phyloP scores from a whole-genome alignment of 2,113 vertebrate species.

The Tringa solitaria region DNA sequence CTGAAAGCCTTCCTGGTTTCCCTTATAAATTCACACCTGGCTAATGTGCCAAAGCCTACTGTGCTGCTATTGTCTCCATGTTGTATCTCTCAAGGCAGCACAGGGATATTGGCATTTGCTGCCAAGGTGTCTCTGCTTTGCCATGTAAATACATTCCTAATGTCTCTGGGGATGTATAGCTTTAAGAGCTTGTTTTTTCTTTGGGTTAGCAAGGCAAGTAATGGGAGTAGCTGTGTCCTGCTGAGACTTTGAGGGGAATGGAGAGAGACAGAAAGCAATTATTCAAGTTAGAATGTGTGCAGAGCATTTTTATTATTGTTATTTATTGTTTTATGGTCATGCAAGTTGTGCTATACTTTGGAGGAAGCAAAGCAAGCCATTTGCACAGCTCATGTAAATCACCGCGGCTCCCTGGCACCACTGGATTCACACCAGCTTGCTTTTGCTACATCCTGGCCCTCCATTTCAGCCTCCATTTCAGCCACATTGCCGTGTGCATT shows the following conservation, averaged over 20 bases:
- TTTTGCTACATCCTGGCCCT: background rate
- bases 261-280: conserved; percentile 33
- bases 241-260: background rate
- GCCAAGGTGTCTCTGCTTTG: background rate
- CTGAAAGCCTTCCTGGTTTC: background rate
- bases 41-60: background rate
- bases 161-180: background rate
- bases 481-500: background rate
- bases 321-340: conserved; percentile 16
- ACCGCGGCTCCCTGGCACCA: rapidly evolving
- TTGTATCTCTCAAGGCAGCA: background rate
- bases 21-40: background rate
- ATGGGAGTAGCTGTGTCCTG: background rate
- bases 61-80: background rate
- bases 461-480: background rate
- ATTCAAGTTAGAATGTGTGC: background rate
- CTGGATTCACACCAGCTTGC: background rate
- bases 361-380: background rate
- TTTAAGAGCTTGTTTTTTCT: background rate
- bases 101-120: background rate
- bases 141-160: background rate
- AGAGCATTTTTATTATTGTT: conserved; percentile 31
- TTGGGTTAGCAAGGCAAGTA: conserved; percentile 22
- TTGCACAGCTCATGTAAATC: background rate
- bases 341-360: rapidly evolving